These are phyloP conservation scores for Acronicta alni DNA, from an alignment of 2,888 invertebrate species.

Conservation along the genomic window DNA sequence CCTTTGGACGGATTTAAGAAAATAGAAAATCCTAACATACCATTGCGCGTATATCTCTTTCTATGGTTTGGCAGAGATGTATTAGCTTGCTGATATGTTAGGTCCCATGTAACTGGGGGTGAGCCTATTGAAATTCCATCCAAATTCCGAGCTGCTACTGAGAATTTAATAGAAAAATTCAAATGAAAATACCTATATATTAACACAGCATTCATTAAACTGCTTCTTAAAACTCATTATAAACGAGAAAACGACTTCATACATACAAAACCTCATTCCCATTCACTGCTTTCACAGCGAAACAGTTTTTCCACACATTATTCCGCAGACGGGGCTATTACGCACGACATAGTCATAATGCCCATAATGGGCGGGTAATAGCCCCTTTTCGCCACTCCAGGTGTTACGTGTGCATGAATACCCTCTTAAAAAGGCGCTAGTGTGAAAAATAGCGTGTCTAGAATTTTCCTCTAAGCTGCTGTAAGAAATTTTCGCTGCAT, in stretches of 20 bases:
- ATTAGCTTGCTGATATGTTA: too few relatives aligned
- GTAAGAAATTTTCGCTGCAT: conserved; percentile 33
- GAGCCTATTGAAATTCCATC: too few relatives aligned
- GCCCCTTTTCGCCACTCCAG: conserved; percentile 65
- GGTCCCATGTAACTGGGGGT: too few relatives aligned
- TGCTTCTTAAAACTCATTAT: neutral
- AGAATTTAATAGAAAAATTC: too few relatives aligned
- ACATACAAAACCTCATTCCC: conserved; percentile 21
- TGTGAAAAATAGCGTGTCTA: conserved; percentile 62
- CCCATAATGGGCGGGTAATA: conserved; percentile 67
- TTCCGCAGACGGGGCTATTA: conserved; percentile 60
- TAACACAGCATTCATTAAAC: neutral
- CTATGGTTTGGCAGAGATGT: too few relatives aligned
- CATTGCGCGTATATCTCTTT: too few relatives aligned
- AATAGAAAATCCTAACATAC: too few relatives aligned
- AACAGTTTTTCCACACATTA: conserved; percentile 70
- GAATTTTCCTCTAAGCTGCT: conserved; percentile 41
- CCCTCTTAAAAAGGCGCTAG: conserved; percentile 65
- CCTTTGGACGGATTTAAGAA: too few relatives aligned
- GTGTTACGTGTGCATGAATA: conserved; percentile 71
- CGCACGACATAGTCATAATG: conserved; percentile 63
- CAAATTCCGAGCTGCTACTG: too few relatives aligned
- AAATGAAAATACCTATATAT: neutral
- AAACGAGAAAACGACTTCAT: conserved; percentile 2
- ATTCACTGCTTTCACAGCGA: conserved; percentile 37